A percentile compares a stretch with the other conserved stretches of the same genome.
These are phyloP conservation scores for Mythimna lalbum DNA, from an alignment of 2,888 invertebrate genomes.

Conservation along the genomic window DNA sequence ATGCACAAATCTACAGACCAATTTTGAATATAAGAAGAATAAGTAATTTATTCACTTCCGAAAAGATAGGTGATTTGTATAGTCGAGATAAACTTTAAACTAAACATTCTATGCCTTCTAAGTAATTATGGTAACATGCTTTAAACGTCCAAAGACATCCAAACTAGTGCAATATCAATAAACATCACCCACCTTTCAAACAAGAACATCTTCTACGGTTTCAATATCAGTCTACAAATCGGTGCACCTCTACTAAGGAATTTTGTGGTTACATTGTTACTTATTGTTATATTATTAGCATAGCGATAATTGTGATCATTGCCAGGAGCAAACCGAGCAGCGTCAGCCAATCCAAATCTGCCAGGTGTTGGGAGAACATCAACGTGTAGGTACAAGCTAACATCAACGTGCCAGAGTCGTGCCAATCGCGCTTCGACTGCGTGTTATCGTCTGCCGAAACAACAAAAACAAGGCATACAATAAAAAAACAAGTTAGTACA, in stretches of 20 bases:
- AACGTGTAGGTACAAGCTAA: slow-evolving; percentile 94
- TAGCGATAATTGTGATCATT: slow-evolving; percentile 93
- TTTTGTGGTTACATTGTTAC: slow-evolving; percentile 50
- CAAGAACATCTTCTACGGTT: background rate
- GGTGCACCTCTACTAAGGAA: slow-evolving; percentile 25
- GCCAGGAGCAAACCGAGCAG: slow-evolving; percentile 94
- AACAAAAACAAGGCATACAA: slow-evolving; percentile 76
- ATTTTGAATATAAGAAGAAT: background rate
- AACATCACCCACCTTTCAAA: background rate
- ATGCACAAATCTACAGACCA: slow-evolving; percentile 20
- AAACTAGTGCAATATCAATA: background rate
- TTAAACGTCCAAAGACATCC: background rate
- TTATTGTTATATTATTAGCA: slow-evolving; percentile 89
- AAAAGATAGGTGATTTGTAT: background rate
- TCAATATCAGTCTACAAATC: slow-evolving; percentile 6
- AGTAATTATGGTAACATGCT: slow-evolving; percentile 1
- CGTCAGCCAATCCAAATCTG: slow-evolving; percentile 94
- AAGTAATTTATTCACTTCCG: background rate
- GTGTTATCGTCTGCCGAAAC: slow-evolving; percentile 86
- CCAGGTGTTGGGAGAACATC: slow-evolving; percentile 93
- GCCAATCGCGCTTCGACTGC: slow-evolving; percentile 90
- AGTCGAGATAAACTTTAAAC: background rate
- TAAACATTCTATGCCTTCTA: background rate
- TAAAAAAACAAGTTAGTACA: slow-evolving; percentile 67
- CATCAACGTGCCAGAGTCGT: slow-evolving; percentile 92